These are phyloP conservation scores for Aselliscus stoliczkanus DNA, from an alignment of 2,797 vertebrate genomes.

Conservation along the genomic window DNA sequence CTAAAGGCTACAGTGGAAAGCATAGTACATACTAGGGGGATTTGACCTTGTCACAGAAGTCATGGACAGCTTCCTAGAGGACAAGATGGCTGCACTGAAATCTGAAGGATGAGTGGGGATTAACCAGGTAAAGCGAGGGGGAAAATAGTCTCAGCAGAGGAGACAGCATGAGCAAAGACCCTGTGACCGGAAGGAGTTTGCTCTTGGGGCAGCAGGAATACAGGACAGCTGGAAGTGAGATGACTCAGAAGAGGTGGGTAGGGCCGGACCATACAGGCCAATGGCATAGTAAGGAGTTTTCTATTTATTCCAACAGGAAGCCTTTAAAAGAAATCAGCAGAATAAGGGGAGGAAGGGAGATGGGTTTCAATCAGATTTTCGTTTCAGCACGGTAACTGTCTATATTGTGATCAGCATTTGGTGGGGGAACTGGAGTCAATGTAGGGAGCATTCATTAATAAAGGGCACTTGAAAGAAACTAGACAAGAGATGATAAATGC, in stretches of 20 bases:
- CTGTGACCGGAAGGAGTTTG: not conserved
- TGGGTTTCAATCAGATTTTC: not conserved
- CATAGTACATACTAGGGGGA: not conserved
- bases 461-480: not conserved
- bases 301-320: not conserved
- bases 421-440: not conserved
- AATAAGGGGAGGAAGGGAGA: not conserved
- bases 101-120: not conserved
- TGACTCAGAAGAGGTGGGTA: not conserved
- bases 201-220: not conserved
- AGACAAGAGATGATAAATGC: not conserved
- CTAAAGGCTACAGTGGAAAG: not conserved
- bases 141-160: not conserved
- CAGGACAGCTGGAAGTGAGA: not conserved
- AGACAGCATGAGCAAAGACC: not conserved
- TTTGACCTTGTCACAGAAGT: not conserved
- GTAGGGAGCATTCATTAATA: not conserved
- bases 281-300: not conserved
- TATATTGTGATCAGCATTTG: not conserved
- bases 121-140: not conserved
- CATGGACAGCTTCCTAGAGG: not conserved
- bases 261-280: not conserved
- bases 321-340: not conserved
- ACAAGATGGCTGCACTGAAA: not conserved
- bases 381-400: not conserved